phyloP scores from a whole-genome alignment of 2,888 invertebrate genomes.

The Onthophagus sagittarius region DNA sequence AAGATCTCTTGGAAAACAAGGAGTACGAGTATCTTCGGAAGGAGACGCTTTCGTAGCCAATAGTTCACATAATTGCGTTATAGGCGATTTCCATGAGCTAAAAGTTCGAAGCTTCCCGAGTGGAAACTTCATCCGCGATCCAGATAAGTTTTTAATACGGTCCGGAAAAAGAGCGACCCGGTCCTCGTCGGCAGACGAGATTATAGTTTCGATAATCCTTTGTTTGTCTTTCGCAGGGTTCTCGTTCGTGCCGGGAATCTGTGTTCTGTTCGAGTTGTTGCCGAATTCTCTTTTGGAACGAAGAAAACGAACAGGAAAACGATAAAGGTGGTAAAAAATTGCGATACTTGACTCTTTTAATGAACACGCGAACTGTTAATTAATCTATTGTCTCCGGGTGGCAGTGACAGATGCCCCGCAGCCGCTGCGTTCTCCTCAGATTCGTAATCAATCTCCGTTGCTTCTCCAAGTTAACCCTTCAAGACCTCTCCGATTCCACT shows the following conservation, averaged over 20 bases:
- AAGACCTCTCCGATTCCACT: constrained; percentile 4
- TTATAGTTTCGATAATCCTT: background rate
- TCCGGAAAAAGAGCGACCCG: background rate
- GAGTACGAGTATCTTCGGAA: background rate
- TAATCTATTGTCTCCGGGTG: constrained; percentile 36
- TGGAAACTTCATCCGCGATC: background rate
- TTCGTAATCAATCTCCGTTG: constrained; percentile 25
- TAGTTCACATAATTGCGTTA: constrained; percentile 3
- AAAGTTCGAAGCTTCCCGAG: background rate
- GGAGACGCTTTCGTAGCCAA: background rate
- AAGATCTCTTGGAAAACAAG: background rate
- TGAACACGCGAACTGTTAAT: constrained; percentile 36
- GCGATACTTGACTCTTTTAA: constrained; percentile 28
- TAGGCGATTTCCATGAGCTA: constrained; percentile 9
- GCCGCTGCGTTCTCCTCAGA: constrained; percentile 17
- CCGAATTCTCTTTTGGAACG: too few relatives aligned
- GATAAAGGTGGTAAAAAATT: background rate
- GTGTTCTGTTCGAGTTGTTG: background rate
- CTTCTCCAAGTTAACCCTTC: constrained; percentile 7
- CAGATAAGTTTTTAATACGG: background rate
- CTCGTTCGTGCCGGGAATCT: background rate
- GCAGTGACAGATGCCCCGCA: constrained; percentile 35
- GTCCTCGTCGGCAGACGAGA: background rate
- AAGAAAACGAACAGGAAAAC: background rate
- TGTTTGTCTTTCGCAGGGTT: background rate